These are phyloP conservation scores for Amphiura filiformis DNA, from an alignment of 35 echinoderm and acorn worm species.

Conservation along the genomic window DNA sequence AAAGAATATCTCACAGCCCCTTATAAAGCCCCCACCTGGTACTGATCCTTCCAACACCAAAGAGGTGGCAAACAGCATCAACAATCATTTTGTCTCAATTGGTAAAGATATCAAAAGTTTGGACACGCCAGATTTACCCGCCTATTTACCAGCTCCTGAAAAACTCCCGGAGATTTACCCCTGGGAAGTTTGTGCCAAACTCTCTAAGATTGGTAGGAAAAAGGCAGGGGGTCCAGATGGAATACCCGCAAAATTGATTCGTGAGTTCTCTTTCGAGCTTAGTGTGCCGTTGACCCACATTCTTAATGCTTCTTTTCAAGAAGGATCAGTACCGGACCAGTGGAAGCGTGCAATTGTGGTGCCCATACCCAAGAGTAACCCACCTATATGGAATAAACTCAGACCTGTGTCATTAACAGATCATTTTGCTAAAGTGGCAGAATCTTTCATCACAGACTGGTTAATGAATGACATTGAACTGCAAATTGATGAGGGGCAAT, in stretches of 20 bases:
- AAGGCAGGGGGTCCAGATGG: slow-evolving; percentile 58
- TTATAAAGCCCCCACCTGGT: slow-evolving; percentile 28
- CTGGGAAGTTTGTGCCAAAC: slow-evolving; percentile 44
- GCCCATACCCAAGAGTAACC: too few species aligned
- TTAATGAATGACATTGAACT: too few species aligned
- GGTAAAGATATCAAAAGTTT: slow-evolving; percentile 1
- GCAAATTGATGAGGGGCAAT: too few species aligned
- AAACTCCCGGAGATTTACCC: slow-evolving; percentile 21
- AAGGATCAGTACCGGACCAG: too few species aligned
- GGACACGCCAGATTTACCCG: slow-evolving; percentile 17
- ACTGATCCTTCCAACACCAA: not conserved
- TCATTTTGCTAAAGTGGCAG: too few species aligned
- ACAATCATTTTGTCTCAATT: slow-evolving; percentile 30
- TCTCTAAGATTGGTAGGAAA: slow-evolving; percentile 31
- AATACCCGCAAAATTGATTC: slow-evolving; percentile 45
- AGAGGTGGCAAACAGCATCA: slow-evolving; percentile 45
- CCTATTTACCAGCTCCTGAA: slow-evolving; percentile 39
- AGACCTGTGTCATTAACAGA: too few species aligned
- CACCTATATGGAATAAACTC: too few species aligned
- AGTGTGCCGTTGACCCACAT: slow-evolving; percentile 52
- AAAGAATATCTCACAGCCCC: not conserved
- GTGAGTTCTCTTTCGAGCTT: slow-evolving; percentile 58
- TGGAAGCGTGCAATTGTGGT: too few species aligned
- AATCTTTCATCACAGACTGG: too few species aligned
- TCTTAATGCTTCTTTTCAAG: too few species aligned